Percentiles rank a stretch among this genome's conserved stretches.
These are phyloP conservation scores for Anthophora plumipes DNA, from an alignment of 2,888 invertebrate genomes.

Conservation along the genomic window DNA sequence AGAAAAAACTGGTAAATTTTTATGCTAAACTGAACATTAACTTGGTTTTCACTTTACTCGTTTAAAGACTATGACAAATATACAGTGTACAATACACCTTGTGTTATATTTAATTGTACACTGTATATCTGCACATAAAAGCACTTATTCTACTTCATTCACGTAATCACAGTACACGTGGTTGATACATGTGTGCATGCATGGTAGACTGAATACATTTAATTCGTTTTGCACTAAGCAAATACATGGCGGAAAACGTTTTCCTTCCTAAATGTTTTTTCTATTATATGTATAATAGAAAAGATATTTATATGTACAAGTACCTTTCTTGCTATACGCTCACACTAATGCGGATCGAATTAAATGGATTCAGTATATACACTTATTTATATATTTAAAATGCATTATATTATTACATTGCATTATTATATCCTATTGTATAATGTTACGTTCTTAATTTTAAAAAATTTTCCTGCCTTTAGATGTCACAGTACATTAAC, in stretches of 20 bases:
- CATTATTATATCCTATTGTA: not conserved
- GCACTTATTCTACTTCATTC: not conserved
- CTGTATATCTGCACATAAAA: not conserved
- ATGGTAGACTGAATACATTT: not conserved
- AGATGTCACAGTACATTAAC: slow-evolving; percentile 2
- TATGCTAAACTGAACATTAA: not conserved
- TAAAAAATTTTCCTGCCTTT: not conserved
- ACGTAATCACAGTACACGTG: not conserved
- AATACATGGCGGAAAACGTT: too few relatives aligned
- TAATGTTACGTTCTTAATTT: slow-evolving; percentile 19
- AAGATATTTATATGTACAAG: too few relatives aligned
- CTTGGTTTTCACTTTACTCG: not conserved
- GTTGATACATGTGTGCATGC: not conserved
- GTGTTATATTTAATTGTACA: not conserved
- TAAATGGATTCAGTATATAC: not conserved
- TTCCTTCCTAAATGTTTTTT: too few relatives aligned
- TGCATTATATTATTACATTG: slow-evolving; percentile 17
- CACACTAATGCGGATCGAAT: too few relatives aligned
- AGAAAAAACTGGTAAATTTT: slow-evolving; percentile 1
- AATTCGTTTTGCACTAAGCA: not conserved
- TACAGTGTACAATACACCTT: not conserved
- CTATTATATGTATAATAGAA: too few relatives aligned
- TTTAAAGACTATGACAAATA: not conserved
- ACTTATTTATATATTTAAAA: slow-evolving; percentile 14
- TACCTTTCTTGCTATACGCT: too few relatives aligned